Evolutionary conservation across 1,140 invertebrate species (phyloP), one percentile per base, ranked within the genome.

Genomic region (Microplitis mediator): DNA sequence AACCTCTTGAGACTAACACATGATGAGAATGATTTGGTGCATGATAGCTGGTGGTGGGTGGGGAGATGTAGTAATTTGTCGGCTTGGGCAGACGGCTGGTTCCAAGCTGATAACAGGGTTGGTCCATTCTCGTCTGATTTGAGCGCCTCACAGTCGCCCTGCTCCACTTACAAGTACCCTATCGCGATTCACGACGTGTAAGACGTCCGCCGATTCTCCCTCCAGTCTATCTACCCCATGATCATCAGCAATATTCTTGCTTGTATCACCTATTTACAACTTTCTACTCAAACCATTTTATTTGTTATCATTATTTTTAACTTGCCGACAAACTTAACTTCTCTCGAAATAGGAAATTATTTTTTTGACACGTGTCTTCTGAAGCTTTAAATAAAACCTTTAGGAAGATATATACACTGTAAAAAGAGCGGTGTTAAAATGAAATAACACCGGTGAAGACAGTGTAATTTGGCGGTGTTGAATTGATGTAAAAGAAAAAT

Each of bases 21-120:
- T 31, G 34, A 23, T 23, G 52, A 39, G 51, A 52, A 31, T 81
- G 79, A 81, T 84, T 84, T 81, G 78, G 76, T 77, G 76, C 66
- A 45, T 45, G 39, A 23, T 45, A 45, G 23, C 75, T 72, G 73
- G 71, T 52, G 71, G 74, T 73, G 72, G 76, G 78, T 78, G 77
- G 78, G 80, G 81, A 78, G 81, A 78, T 78, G 82, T 83, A 85
- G 84, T 85, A 85, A 85, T 85, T 85, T 85, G 84, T 85, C 83
- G 82, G 82, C 83, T 84, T 80, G 82, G 80, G 74, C 79, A 82
- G 80, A 77, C 79, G 79, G 79, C 83, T 84, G 82, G 80, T 74
- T 80, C 76, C 76, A 74, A 78, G 79, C 82, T 85, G 84, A 85
- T 85, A 85, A 85, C 83, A 75, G 79, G 76, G 79, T 75, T 83